These are phyloP conservation scores for Pelochelys cantorii DNA, from an alignment of 2,797 vertebrate genomes.

Conservation along the genomic window DNA sequence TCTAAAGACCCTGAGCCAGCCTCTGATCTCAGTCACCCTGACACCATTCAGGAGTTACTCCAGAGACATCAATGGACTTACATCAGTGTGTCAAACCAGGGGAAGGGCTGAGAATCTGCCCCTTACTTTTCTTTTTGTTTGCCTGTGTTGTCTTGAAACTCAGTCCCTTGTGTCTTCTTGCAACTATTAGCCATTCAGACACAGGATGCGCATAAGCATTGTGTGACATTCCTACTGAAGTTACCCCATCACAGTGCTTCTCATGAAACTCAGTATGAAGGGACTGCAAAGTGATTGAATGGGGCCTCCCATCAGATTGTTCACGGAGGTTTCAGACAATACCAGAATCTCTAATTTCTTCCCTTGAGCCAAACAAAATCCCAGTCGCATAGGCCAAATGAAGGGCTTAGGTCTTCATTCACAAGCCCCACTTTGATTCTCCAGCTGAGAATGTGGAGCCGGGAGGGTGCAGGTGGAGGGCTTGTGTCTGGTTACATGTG, in stretches of 20 bases:
- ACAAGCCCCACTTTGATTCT: background rate
- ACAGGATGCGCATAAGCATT: slow-evolving; percentile 46
- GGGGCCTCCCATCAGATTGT: background rate
- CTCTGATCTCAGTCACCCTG: background rate
- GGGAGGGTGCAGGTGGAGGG: background rate
- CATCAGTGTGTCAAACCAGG: background rate
- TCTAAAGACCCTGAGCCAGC: accelerated
- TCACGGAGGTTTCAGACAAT: background rate
- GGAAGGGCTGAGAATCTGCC: accelerated
- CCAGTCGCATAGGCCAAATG: background rate
- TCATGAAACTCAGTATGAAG: background rate
- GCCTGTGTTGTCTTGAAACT: slow-evolving; percentile 4
- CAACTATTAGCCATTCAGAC: background rate
- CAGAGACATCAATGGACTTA: background rate
- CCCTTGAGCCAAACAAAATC: background rate
- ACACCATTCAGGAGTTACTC: background rate
- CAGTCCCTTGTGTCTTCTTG: background rate
- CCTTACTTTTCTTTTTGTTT: background rate
- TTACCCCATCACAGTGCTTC: slow-evolving; percentile 45
- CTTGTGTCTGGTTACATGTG: background rate
- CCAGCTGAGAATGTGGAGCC: background rate
- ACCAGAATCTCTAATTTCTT: background rate
- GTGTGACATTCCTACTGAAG: slow-evolving; percentile 46
- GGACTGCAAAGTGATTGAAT: background rate
- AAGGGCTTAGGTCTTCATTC: background rate